Conservation (phyloP, 2,888 invertebrate species). For the Erebia palarica region DNA sequence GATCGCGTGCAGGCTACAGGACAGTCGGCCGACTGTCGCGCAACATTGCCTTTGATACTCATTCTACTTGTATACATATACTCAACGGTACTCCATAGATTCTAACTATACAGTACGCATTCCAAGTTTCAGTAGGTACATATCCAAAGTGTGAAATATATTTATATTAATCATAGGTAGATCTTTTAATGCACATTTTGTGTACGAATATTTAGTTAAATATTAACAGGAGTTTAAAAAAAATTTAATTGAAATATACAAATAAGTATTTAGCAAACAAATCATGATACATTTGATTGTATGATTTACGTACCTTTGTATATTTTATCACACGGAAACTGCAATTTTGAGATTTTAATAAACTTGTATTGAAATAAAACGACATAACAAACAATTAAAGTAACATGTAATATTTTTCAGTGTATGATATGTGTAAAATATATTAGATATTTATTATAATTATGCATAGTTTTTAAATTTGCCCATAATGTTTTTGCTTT, state of each 20-base stretch:
- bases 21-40: slow-evolving; percentile 55
- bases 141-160: slow-evolving; percentile 27
- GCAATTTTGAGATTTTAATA: slow-evolving; percentile 11
- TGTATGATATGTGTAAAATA: slow-evolving; percentile 23
- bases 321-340: slow-evolving; percentile 6
- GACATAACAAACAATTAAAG: not conserved
- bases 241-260: slow-evolving; percentile 7
- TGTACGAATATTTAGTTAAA: slow-evolving; percentile 3
- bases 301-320: not conserved
- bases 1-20: slow-evolving; percentile 88
- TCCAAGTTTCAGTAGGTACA: slow-evolving; percentile 25
- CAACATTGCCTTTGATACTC: slow-evolving; percentile 44
- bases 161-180: slow-evolving; percentile 10
- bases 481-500: not conserved
- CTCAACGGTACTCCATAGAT: slow-evolving; percentile 11
- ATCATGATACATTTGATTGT: slow-evolving; percentile 4
- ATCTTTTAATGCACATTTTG: slow-evolving; percentile 13
- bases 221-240: slow-evolving; percentile 2
- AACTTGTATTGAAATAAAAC: slow-evolving; percentile 1
- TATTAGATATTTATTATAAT: slow-evolving; percentile 7
- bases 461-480: slow-evolving; percentile 1
- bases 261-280: not conserved
- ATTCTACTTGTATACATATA: slow-evolving; percentile 41
- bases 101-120: slow-evolving; percentile 18
- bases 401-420: not conserved